Base-by-base conservation (phyloP, 2,888 invertebrate genomes). In the Apamea epomidion region DNA sequence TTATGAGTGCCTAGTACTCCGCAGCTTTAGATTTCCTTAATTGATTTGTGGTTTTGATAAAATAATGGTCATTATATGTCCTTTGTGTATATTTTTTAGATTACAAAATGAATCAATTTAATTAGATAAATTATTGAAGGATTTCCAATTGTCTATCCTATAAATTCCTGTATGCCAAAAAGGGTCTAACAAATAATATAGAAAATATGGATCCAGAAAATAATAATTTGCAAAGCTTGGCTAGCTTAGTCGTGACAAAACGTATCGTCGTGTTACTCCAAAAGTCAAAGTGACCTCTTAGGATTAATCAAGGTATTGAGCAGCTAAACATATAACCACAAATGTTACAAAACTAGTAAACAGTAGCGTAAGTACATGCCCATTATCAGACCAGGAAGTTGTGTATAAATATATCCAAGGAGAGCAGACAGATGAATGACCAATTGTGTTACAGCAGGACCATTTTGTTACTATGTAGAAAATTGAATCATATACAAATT, bases 401-500 rank as follows among this genome's bases (percentile, higher is more conserved):
- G 18, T n/a, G 64, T 80, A 67, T 85, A 82, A 77, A 85, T 78
- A 78, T 58, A 54, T 76, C 58, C 60, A 25, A 58, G 54, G 64
- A 69, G 32, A 48, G 25, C 48, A 25, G 85, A 86, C 85, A 77
- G 83, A 75, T 77, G 74, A 86, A 85, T 83, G 67, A 86, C 51
- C 85, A 80, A 85, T 80, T 83, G 80, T 85, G 29, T 74, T 80
- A 54, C 51, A 69, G 78, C 69, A 75, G 68, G 71, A 76, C 68
- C 71, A 77, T 70, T 86, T 80, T 75, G 80, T 86, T 69, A 77
- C 86, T 80, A 74, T 80, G 86, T 79, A 79, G 79, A 77, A 85
- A 86, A 85, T 76, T 76, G 29, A 79, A 76, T 76, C 82, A 68
- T 79, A 67, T 68, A 85, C 86, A 86, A 83, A 80, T 86, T 80